phyloP scores from a whole-genome alignment of 2,113 vertebrate species.

The Gallinago media region DNA sequence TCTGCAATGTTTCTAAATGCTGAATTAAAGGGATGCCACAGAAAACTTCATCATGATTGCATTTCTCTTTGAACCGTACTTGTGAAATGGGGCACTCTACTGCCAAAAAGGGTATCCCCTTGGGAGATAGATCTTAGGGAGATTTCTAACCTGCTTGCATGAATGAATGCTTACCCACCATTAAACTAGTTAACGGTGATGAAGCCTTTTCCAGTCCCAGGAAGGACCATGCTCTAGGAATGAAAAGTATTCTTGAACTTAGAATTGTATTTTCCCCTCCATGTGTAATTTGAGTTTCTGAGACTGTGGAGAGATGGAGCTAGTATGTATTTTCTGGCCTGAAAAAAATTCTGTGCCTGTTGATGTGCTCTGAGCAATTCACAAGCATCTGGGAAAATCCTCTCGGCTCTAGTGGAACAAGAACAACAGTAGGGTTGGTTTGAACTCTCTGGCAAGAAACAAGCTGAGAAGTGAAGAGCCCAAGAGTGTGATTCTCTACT shows the following conservation, averaged over 20 bases:
- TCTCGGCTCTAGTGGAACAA: neutral
- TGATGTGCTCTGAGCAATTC: neutral
- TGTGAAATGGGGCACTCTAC: neutral
- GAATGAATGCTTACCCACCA: neutral
- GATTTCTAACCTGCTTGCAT: neutral
- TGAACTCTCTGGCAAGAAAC: neutral
- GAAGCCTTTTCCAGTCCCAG: neutral
- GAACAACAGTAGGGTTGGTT: neutral
- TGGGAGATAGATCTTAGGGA: neutral
- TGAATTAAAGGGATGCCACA: neutral
- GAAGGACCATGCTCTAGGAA: neutral
- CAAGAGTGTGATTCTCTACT: neutral
- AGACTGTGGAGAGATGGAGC: neutral
- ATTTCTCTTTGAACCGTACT: neutral
- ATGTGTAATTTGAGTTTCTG: neutral
- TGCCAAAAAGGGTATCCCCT: neutral
- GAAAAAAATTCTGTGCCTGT: neutral
- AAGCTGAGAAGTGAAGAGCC: neutral
- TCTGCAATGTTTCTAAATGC: too few relatives aligned
- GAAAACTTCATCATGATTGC: neutral
- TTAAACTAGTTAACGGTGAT: neutral
- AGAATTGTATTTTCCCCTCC: neutral
- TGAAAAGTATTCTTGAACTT: neutral
- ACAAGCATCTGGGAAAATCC: neutral
- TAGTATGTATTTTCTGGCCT: neutral